These are phyloP conservation scores for Noctua fimbriata DNA, from an alignment of 2,888 invertebrate genomes.

Conservation along the genomic window DNA sequence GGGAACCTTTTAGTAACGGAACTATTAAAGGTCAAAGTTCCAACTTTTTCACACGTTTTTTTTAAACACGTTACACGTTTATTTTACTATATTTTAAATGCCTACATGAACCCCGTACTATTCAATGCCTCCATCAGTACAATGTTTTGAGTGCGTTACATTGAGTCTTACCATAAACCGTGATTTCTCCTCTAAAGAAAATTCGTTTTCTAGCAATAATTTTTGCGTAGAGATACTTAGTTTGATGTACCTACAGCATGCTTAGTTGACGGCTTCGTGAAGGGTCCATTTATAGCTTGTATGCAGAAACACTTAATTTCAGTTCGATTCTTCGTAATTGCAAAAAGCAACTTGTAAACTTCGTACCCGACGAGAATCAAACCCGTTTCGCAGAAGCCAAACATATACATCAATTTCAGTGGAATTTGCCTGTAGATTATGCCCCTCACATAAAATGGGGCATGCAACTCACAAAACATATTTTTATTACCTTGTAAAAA, in stretches of 20 bases:
- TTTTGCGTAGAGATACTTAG: not conserved
- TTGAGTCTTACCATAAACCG: not conserved
- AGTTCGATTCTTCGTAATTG: not conserved
- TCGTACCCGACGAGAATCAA: not conserved
- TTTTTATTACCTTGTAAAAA: conserved; percentile 28
- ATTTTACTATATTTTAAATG: too few species aligned
- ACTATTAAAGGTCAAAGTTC: too few species aligned
- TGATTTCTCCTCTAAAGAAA: not conserved
- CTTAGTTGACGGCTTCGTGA: too few species aligned
- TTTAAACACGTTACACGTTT: too few species aligned
- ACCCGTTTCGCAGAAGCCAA: not conserved
- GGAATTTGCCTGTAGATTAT: not conserved
- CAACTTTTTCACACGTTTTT: too few species aligned
- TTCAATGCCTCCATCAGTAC: not conserved
- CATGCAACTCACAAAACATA: conserved; percentile 4
- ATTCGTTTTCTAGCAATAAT: not conserved
- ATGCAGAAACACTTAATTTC: not conserved
- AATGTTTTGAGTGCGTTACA: not conserved
- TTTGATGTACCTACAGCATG: not conserved
- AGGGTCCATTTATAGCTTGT: too few species aligned
- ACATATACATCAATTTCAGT: not conserved
- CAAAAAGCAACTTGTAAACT: not conserved
- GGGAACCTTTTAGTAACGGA: not conserved
- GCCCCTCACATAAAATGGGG: not conserved
- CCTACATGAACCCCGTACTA: not conserved